These are phyloP conservation scores for Laspeyria flexula DNA, from an alignment of 2,888 invertebrate genomes.

Conservation along the genomic window DNA sequence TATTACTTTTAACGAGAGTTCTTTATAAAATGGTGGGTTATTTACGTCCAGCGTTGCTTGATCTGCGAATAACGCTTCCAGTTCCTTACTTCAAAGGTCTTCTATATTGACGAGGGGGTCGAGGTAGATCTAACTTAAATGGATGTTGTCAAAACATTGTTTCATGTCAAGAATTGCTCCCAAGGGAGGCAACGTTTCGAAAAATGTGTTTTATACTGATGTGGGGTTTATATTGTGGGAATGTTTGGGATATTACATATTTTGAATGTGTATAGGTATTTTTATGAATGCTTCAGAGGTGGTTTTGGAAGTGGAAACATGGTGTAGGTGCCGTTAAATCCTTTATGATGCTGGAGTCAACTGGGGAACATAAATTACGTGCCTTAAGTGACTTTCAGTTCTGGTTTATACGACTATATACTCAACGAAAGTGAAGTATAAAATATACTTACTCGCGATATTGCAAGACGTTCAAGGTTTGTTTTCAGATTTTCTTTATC, in stretches of 20 bases:
- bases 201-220: constrained; percentile 50
- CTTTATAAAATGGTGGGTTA: constrained; percentile 25
- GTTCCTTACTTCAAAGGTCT: constrained; percentile 6
- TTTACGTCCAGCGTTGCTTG: constrained; percentile 28
- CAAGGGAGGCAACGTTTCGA: constrained; percentile 44
- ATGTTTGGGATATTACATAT: constrained; percentile 43
- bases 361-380: constrained; percentile 7
- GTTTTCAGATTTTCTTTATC: no score
- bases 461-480: no score
- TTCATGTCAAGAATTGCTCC: constrained; percentile 53
- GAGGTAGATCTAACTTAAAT: constrained; percentile 35
- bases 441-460: not conserved
- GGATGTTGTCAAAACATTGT: constrained; percentile 46
- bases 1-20: constrained; percentile 23
- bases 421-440: not conserved
- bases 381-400: constrained; percentile 3
- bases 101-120: constrained; percentile 16
- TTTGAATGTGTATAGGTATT: constrained; percentile 28
- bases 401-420: not conserved
- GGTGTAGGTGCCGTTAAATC: constrained; percentile 1
- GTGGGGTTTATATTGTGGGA: constrained; percentile 41
- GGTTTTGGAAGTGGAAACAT: constrained; percentile 17
- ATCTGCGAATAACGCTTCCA: constrained; percentile 10
- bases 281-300: constrained; percentile 16
- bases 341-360: constrained; percentile 3